Conservation (phyloP, 2,888 invertebrate genomes). For the Diarsia mendica region DNA sequence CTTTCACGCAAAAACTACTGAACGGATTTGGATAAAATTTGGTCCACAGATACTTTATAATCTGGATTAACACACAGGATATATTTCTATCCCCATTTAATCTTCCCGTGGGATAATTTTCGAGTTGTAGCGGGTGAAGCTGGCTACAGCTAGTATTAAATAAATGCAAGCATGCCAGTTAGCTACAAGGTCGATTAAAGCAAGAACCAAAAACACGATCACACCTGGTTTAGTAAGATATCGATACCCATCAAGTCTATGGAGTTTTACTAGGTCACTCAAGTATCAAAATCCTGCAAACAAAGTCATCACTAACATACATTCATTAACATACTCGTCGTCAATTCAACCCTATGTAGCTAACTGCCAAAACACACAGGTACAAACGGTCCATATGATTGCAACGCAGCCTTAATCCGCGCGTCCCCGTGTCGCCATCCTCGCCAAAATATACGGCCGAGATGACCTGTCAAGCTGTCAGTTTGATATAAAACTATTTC, state of each 20-base stretch:
- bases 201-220: not conserved
- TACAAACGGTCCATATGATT: slow-evolving; percentile 1
- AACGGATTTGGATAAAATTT: no score
- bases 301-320: no score
- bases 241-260: not conserved
- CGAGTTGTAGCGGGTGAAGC: no score
- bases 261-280: not conserved
- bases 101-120: no score
- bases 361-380: not conserved
- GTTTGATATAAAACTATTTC: slow-evolving; percentile 59
- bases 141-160: no score
- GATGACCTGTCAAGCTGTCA: slow-evolving; percentile 44
- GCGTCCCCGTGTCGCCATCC: not conserved
- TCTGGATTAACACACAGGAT: no score
- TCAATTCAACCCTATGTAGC: not conserved
- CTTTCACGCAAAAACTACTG: no score
- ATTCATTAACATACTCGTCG: not conserved
- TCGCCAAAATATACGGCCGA: slow-evolving; percentile 26
- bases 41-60: no score
- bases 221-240: not conserved
- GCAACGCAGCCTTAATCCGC: slow-evolving; percentile 31
- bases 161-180: no score
- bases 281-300: not conserved
- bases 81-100: no score
- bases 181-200: no score